phyloP scores from a whole-genome alignment of 2,888 invertebrate genomes.

The Sialis lutaria region DNA sequence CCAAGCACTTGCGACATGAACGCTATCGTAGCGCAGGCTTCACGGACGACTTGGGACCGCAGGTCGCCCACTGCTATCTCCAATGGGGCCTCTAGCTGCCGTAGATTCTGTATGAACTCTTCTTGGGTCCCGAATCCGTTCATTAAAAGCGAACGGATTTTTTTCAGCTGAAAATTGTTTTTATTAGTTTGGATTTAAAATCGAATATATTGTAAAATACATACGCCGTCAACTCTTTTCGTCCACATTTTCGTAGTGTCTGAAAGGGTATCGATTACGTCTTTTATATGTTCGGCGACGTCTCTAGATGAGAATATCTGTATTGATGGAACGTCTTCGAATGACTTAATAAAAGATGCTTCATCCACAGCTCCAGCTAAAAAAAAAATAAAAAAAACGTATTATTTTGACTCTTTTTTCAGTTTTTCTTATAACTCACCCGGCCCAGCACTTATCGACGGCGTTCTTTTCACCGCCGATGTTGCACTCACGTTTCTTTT shows the following conservation, averaged over 20 bases:
- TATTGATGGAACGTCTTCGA: constrained; percentile 66
- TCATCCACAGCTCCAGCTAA: constrained; percentile 75
- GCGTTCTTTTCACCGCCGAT: not conserved
- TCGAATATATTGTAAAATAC: constrained; percentile 16
- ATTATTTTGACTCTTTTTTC: not conserved
- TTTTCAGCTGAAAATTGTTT: constrained; percentile 48
- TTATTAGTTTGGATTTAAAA: not conserved
- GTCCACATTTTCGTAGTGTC: constrained; percentile 86
- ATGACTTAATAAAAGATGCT: constrained; percentile 71
- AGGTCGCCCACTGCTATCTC: constrained; percentile 72
- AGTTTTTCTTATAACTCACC: not conserved
- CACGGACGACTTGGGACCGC: constrained; percentile 82
- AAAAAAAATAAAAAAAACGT: too few relatives aligned
- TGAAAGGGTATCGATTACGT: constrained; percentile 54
- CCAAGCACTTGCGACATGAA: constrained; percentile 75
- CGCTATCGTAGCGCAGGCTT: constrained; percentile 89
- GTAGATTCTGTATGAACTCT: constrained; percentile 59
- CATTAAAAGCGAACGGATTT: constrained; percentile 63
- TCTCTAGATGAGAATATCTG: constrained; percentile 72
- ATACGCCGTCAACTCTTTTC: constrained; percentile 77
- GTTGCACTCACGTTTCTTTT: constrained; percentile 16
- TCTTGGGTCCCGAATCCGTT: constrained; percentile 56
- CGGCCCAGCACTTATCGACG: not conserved
- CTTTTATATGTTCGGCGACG: constrained; percentile 62
- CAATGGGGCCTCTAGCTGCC: constrained; percentile 65